Conservation (phyloP, 2,797 vertebrate genomes). For the Danio jaintianensis region DNA sequence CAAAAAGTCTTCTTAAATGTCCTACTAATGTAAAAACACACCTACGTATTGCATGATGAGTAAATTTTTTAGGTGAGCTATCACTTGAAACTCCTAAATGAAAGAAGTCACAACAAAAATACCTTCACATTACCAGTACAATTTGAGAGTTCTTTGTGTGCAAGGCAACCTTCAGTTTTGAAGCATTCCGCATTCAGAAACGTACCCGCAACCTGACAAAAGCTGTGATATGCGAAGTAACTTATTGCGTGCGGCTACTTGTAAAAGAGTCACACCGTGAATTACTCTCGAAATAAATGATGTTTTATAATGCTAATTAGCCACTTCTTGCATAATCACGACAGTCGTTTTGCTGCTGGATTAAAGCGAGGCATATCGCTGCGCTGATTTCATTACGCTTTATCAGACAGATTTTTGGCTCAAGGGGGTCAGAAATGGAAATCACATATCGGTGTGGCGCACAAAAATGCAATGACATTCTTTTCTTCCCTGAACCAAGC, state of each 20-base stretch:
- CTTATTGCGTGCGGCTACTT: conserved; percentile 7
- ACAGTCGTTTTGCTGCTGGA: conserved; percentile 1
- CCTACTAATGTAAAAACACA: no score
- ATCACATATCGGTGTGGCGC: background rate
- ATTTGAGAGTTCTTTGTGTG: background rate
- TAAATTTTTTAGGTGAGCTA: no score
- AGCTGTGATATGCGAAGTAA: background rate
- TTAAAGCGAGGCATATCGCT: conserved; percentile 33
- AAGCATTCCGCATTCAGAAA: background rate
- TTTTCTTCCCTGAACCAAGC: conserved; percentile 22
- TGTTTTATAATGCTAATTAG: conserved; percentile 39
- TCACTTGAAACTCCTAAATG: background rate
- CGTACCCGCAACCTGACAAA: background rate
- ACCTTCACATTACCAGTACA: background rate
- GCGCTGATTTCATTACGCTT: conserved; percentile 29
- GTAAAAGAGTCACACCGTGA: conserved; percentile 25
- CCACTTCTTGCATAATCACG: conserved; percentile 8
- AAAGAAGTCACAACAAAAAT: conserved; percentile 15
- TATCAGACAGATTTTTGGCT: conserved; percentile 36
- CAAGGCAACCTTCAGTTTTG: background rate
- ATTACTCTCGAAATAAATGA: conserved; percentile 1
- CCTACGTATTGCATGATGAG: no score
- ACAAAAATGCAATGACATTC: conserved; percentile 7
- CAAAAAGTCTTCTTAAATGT: no score
- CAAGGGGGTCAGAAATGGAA: conserved; percentile 41